Evolutionary conservation across 2,113 vertebrate species (phyloP), one percentile per base, ranked within the genome.

Genomic region (Tetrao urogallus): DNA sequence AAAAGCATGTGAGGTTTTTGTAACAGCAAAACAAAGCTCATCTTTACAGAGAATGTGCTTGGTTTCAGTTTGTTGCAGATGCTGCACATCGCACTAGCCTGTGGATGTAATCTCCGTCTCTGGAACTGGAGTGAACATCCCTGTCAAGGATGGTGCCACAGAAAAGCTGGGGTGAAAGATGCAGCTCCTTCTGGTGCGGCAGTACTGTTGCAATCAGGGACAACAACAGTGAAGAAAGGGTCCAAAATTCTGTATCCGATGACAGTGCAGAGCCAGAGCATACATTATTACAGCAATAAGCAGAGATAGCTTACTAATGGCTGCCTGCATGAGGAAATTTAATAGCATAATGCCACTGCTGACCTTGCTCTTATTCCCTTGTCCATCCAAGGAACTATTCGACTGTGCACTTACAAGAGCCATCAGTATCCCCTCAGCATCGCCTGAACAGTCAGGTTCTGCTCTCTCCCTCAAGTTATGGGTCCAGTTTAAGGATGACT

Each of bases 171-270:
- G 63, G 54, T 3, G 10, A 64, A 47, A 1, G 1, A 48, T 22
- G 45, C 42, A 63, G 43, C n/a, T 78, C 48, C 10, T 74, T 70
- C 19, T 32, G 34, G 19, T 47, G 83, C 40, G 30, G 38, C 27
- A 14, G 6, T 54, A 30, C n/a, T 67, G 63, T 47, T 64, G 58
- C 13, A 2, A 54, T 40, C 43, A 75, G 47, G 5, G n/a, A 78
- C 43, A 42, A 17, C 3, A 57, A 27, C 3, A 43, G 15, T 1
- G 6, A 32, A 45, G 36, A 1, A 13, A 73, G 77, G 5, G 14
- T 38, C n/a, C 60, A n/a, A 50, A 22, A 61, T 80, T 64, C 79
- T n/a, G 11, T 0, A 0, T 64, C 63, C 13, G 28, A 1, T 22
- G 32, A 34, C 11, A 24, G 16, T 0, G 8, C 34, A 74, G 67